A percentile compares a stretch with the other conserved stretches of the same genome.
Conservation (phyloP, 2,797 vertebrate genomes). For the Oreonectes daqikongensis region DNA sequence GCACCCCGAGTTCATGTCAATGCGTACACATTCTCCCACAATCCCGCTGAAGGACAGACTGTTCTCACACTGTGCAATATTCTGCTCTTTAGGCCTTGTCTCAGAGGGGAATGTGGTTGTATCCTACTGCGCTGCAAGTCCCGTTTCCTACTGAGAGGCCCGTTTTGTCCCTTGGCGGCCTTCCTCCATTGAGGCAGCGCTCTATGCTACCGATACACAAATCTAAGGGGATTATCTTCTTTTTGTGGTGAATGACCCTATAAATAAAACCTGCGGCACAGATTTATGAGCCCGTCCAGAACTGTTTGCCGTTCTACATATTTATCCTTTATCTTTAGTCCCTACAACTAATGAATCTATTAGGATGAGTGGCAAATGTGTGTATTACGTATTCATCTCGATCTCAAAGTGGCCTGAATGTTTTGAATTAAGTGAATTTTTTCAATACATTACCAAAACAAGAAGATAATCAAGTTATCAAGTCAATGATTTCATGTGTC, state of each 20-base stretch:
- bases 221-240: constrained; percentile 64
- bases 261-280: constrained; percentile 45
- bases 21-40: constrained; percentile 48
- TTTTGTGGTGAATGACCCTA: constrained; percentile 64
- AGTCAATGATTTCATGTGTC: too few relatives aligned
- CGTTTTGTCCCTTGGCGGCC: constrained; percentile 73
- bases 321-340: constrained; percentile 8
- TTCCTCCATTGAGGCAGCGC: constrained; percentile 70
- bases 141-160: constrained; percentile 73
- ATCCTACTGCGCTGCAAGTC: constrained; percentile 74
- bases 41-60: constrained; percentile 54
- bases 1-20: constrained; percentile 47
- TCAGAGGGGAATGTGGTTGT: constrained; percentile 76
- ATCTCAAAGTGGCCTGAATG: neutral
- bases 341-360: constrained; percentile 8
- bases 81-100: constrained; percentile 72
- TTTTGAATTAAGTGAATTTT: neutral
- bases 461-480: neutral
- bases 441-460: neutral
- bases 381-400: neutral
- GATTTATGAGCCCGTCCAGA: constrained; percentile 26
- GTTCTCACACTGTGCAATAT: constrained; percentile 76
- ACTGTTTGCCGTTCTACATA: constrained; percentile 28
- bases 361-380: neutral
- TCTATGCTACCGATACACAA: constrained; percentile 62